Base-by-base conservation (phyloP, 2,888 invertebrate species). In the Tetranychus piercei region DNA sequence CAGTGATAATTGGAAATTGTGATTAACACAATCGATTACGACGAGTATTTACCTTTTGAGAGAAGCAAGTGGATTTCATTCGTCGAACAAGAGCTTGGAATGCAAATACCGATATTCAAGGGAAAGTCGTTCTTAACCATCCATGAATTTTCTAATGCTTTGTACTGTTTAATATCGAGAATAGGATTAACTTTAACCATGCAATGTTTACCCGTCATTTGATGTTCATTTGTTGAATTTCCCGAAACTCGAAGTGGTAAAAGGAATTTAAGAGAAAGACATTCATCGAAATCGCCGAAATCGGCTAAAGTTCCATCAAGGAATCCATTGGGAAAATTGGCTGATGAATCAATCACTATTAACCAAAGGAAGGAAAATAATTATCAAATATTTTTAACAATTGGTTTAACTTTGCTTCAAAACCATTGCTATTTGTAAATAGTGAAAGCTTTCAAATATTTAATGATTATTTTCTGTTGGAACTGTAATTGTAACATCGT, bases 181-280 rank as follows among this genome's bases (percentile, higher is more conserved):
- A 72, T 20, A 18, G 69, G 69, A 1, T 69, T 23, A 1, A 44
- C 44, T 20, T 72, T 72, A 34, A 72, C 4, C 44, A 72, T 72
- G 20, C 72, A 72, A 34, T 72, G 45, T 72, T 72, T 44, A n/a
- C 72, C 72, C 11, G n/a, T 72, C 15, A 72, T 34, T 44, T 72
- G 34, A n/a, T 15, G 72, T 20, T 72, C 72, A 6, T n/a, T 1
- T n/a, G 6, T 44, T 5, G 6, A 9, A 72, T 23, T 44, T 6
- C 9, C 20, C 20, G 44, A 34, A 6, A 15, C 55, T 15, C 15
- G 15, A 15, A 55, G 15, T 3, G 55, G 55, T 6, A 55, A 55
- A 15, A 7, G 9, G 22, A 69, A 23, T 72, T 44, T 72, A 23
- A 44, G 34, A n/a, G n/a, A 20, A n/a, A 44, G 72, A 44, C 45